These are phyloP conservation scores for Ferrisia virgata DNA, from an alignment of 2,888 invertebrate genomes.

Conservation along the genomic window DNA sequence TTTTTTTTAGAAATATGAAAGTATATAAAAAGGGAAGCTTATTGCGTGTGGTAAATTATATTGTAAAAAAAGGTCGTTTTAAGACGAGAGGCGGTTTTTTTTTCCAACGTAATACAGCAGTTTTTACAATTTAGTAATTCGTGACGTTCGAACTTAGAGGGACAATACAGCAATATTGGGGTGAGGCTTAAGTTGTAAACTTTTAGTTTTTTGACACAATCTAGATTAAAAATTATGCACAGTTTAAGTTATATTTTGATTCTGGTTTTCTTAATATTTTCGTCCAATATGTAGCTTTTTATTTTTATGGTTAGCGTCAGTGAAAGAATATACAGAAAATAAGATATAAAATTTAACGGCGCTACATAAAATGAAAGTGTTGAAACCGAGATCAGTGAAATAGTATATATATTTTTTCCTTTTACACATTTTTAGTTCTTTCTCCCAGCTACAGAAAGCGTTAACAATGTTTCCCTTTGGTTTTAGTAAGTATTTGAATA, in stretches of 20 bases:
- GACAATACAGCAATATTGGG: constrained; percentile 28
- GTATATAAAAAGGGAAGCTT: constrained; percentile 27
- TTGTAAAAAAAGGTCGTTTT: constrained; percentile 33
- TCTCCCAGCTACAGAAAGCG: neutral
- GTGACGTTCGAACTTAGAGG: constrained; percentile 43
- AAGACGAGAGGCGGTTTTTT: constrained; percentile 34
- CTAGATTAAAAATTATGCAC: constrained; percentile 44
- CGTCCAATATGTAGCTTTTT: constrained; percentile 32
- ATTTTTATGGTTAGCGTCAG: constrained; percentile 23
- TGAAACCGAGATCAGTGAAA: constrained; percentile 19
- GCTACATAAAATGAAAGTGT: constrained; percentile 18
- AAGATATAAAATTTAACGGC: constrained; percentile 24
- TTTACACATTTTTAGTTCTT: constrained; percentile 10
- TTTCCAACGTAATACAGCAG: constrained; percentile 27
- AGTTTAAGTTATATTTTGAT: constrained; percentile 38
- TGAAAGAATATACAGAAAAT: neutral
- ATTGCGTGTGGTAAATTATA: constrained; percentile 45
- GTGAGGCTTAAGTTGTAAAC: constrained; percentile 40
- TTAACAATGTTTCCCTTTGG: neutral
- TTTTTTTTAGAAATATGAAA: neutral
- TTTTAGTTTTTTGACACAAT: constrained; percentile 40
- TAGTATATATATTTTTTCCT: neutral
- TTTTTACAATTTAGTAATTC: constrained; percentile 45
- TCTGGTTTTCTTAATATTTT: constrained; percentile 16
- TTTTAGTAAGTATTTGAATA: constrained; percentile 16